These are phyloP conservation scores for Pitangus sulphuratus DNA, from an alignment of 2,797 vertebrate species.

Conservation along the genomic window DNA sequence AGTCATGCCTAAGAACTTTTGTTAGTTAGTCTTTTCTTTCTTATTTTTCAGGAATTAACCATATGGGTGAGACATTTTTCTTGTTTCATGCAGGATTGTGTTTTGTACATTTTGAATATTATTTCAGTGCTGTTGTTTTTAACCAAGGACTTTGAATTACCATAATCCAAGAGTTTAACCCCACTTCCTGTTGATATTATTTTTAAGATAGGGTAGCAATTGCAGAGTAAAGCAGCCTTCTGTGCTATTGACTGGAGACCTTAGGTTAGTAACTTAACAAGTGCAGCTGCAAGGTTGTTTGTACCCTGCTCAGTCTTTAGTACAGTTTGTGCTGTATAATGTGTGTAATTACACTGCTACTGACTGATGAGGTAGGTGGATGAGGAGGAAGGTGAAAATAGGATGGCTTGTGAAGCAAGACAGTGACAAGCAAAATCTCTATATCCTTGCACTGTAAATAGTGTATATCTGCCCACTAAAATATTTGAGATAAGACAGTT, in stretches of 20 bases:
- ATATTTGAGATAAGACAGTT: background rate
- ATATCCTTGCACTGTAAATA: background rate
- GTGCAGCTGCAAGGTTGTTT: constrained; percentile 3
- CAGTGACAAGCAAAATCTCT: background rate
- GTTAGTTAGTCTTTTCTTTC: background rate
- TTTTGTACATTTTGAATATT: background rate
- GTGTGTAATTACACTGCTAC: background rate
- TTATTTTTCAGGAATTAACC: background rate
- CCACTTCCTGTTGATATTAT: constrained; percentile 3
- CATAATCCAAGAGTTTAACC: constrained; percentile 23
- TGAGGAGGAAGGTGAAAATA: background rate
- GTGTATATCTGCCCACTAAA: constrained; percentile 3
- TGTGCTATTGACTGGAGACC: background rate
- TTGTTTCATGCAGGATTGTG: background rate
- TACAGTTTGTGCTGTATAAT: background rate
- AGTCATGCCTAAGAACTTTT: background rate
- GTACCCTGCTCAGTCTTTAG: background rate
- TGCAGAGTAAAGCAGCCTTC: constrained; percentile 3
- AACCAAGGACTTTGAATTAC: constrained; percentile 18
- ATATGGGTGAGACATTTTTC: background rate
- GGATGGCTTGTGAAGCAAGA: constrained; percentile 13
- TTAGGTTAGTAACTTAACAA: background rate
- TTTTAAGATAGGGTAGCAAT: background rate
- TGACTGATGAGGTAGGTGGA: constrained; percentile 24
- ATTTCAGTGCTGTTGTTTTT: background rate